phyloP scores from a whole-genome alignment of 2,797 vertebrate species.

The Heterohyrax brucei region DNA sequence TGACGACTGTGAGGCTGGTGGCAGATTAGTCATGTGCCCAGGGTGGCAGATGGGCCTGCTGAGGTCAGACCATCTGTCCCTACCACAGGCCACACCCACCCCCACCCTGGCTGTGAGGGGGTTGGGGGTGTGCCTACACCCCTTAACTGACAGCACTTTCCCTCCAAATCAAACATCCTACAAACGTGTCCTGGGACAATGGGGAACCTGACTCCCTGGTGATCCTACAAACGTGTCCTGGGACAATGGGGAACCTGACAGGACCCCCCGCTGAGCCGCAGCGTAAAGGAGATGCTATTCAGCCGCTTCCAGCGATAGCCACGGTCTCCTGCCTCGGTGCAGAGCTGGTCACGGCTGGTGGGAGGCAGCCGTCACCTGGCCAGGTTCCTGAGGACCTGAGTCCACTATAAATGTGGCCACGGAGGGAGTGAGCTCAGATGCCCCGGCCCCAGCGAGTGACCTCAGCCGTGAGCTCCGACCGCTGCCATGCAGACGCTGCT shows the following conservation, averaged over 20 bases:
- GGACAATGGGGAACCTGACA: background rate
- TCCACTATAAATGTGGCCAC: background rate
- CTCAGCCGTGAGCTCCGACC: background rate
- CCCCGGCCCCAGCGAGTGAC: background rate
- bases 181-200: too few relatives aligned
- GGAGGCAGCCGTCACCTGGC: background rate
- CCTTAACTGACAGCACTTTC: background rate
- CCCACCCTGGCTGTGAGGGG: too few relatives aligned
- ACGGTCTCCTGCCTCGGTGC: background rate
- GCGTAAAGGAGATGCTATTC: background rate
- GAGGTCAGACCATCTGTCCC: too few relatives aligned
- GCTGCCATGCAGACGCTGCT: constrained; percentile 38
- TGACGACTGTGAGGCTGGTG: background rate
- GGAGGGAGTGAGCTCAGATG: background rate
- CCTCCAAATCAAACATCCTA: background rate
- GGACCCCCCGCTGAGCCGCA: too few relatives aligned
- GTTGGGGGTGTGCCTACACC: too few relatives aligned
- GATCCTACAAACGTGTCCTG: fast-evolving
- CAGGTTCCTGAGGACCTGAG: background rate
- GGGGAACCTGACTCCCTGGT: too few relatives aligned
- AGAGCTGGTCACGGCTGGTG: constrained; percentile 28
- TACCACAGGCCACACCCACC: too few relatives aligned
- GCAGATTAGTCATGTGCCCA: background rate
- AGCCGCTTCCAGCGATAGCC: background rate
- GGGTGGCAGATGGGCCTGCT: fast-evolving